These are phyloP conservation scores for Bagarius yarrelli DNA, from an alignment of 2,113 vertebrate species.

Conservation along the genomic window DNA sequence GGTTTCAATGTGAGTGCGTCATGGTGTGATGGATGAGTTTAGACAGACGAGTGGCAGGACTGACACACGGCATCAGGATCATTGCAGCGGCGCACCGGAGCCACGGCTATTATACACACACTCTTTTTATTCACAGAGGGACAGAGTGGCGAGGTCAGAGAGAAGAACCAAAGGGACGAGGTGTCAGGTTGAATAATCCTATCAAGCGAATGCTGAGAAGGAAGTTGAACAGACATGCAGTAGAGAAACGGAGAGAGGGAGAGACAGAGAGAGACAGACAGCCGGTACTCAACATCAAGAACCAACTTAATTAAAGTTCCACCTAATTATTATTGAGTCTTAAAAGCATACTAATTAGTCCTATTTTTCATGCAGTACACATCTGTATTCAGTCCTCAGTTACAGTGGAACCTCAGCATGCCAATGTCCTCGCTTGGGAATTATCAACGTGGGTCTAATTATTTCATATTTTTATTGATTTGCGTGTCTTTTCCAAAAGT, in stretches of 20 bases:
- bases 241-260: background rate
- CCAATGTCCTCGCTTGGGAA: too few relatives aligned
- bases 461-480: too few relatives aligned
- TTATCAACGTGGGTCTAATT: too few relatives aligned
- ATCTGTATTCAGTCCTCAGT: background rate
- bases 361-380: too few relatives aligned
- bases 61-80: constrained; percentile 79
- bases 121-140: constrained; percentile 13
- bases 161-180: constrained; percentile 33
- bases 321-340: background rate
- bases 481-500: too few relatives aligned
- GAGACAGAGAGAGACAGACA: background rate
- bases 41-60: constrained; percentile 75
- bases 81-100: constrained; percentile 71
- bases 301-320: background rate
- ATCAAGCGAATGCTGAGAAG: constrained; percentile 1
- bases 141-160: constrained; percentile 32
- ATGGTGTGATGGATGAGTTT: constrained; percentile 74
- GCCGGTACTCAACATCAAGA: background rate
- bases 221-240: constrained; percentile 9
- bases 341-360: background rate
- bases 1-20: constrained; percentile 52
- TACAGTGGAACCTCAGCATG: too few relatives aligned
- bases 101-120: constrained; percentile 76
- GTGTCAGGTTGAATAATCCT: constrained; percentile 38